phyloP scores from a whole-genome alignment of 1,140 invertebrate species.

The Drosophila miranda region DNA sequence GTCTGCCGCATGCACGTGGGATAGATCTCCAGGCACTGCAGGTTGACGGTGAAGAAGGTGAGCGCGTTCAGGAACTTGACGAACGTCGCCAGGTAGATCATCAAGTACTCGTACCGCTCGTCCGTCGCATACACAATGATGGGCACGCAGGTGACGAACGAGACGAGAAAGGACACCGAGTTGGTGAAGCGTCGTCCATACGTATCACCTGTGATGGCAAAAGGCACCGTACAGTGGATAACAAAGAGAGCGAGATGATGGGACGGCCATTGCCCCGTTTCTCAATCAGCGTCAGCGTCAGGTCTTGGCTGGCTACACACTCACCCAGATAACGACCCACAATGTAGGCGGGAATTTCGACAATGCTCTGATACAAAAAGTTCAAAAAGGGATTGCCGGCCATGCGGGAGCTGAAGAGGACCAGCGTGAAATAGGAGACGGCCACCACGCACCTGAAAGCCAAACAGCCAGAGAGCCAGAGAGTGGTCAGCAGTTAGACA shows the following conservation, averaged over 20 bases:
- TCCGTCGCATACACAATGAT: conserved; percentile 79
- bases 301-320: conserved; percentile 15
- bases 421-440: conserved; percentile 85
- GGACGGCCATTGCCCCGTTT: conserved; percentile 17
- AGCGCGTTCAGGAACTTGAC: conserved; percentile 86
- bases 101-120: conserved; percentile 76
- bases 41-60: conserved; percentile 86
- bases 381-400: conserved; percentile 88
- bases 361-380: conserved; percentile 85
- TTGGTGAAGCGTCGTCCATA: conserved; percentile 84
- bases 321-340: conserved; percentile 83
- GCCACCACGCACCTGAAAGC: conserved; percentile 84
- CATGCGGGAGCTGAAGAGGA: conserved; percentile 86
- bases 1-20: conserved; percentile 87
- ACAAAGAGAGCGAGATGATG: conserved; percentile 8
- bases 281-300: conserved; percentile 47
- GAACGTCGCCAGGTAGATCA: conserved; percentile 83
- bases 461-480: neutral
- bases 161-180: conserved; percentile 81
- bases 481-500: conserved; percentile 56
- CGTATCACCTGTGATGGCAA: conserved; percentile 76
- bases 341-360: conserved; percentile 85
- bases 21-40: conserved; percentile 87
- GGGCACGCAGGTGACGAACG: conserved; percentile 82
- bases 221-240: neutral